Evolutionary conservation across 2,888 invertebrate genomes (phyloP), one percentile per base, ranked within the genome.

Genomic region (Silvanus unidentatus): DNA sequence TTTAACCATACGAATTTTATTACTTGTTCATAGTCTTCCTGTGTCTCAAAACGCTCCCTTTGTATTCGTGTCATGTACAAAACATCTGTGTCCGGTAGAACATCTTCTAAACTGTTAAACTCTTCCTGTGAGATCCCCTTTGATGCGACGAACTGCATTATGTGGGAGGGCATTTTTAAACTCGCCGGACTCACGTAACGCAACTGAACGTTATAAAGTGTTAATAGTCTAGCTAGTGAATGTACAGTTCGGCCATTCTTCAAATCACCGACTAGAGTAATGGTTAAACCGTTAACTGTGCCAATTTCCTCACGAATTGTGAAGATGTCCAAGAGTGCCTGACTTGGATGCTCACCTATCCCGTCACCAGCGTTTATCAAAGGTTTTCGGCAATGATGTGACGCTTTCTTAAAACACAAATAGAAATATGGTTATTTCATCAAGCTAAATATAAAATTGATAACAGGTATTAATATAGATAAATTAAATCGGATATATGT

Each of bases 361-460:
- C 99, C 99, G 73, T 99, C 98, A 1, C 99, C 99, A 9, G 96
- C 99, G 74, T 99, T 99, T 41, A 99, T 84, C n/a, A 99, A 73
- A 0, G 97, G 95, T 64, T 90, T 94, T 1, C 88, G 80, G 56
- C 87, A 87, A 47, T 84, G 83, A 11, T 83, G 78, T 0, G 95
- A 84, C 1, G 91, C 94, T 60, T 82, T 80, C 91, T 92, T n/a
- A n/a, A n/a, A n/a, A n/a, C n/a, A n/a, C n/a, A n/a, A n/a, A n/a
- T n/a, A n/a, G n/a, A n/a, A n/a, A n/a, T n/a, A n/a, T n/a, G n/a
- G n/a, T n/a, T n/a, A n/a, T n/a, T n/a, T n/a, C n/a, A n/a, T n/a
- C n/a, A n/a, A n/a, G n/a, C n/a, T n/a, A n/a, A n/a, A n/a, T n/a
- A n/a, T n/a, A n/a, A n/a, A n/a, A n/a, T n/a, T n/a, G n/a, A n/a